Evolutionary conservation across 1,140 invertebrate species (phyloP).

Genomic region (Yoshiicerus persimilis): DNA sequence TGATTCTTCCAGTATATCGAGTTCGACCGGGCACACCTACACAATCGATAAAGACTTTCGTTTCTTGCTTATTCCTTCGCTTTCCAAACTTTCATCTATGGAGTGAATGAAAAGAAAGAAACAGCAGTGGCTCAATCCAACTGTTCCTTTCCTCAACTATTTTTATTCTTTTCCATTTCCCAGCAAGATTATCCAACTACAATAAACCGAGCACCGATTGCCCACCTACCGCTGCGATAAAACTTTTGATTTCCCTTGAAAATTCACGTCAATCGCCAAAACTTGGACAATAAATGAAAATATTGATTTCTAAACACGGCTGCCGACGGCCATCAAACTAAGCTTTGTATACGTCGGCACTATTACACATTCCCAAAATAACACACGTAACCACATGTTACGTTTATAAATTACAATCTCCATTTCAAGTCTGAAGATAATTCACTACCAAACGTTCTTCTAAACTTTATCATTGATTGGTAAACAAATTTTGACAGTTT

Average conservation of each 20-base stretch:
- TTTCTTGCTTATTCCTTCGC: not conserved
- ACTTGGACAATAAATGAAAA: not conserved
- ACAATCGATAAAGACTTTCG: not conserved
- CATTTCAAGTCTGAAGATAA: no score
- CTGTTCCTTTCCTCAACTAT: not conserved
- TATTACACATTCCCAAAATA: no score
- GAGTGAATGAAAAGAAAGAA: not conserved
- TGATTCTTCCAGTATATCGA: not conserved
- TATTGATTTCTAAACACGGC: not conserved
- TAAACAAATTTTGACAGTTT: no score
- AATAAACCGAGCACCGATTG: not conserved
- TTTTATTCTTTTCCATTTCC: not conserved
- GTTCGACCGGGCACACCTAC: not conserved
- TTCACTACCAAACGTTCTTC: no score
- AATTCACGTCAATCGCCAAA: not conserved
- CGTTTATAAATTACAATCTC: no score
- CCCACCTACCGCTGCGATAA: not conserved
- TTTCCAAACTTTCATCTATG: not conserved
- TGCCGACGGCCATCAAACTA: not conserved
- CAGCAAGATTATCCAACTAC: not conserved
- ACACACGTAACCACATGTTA: no score
- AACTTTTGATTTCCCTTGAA: conserved; percentile 20
- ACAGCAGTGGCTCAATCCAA: not conserved
- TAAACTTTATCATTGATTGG: no score
- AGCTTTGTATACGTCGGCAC: not conserved